A percentile compares a stretch with the other conserved stretches of the same genome.
These are phyloP conservation scores for Mesorhabditis spiculigera DNA, from an alignment of 2,888 invertebrate genomes.

Conservation along the genomic window DNA sequence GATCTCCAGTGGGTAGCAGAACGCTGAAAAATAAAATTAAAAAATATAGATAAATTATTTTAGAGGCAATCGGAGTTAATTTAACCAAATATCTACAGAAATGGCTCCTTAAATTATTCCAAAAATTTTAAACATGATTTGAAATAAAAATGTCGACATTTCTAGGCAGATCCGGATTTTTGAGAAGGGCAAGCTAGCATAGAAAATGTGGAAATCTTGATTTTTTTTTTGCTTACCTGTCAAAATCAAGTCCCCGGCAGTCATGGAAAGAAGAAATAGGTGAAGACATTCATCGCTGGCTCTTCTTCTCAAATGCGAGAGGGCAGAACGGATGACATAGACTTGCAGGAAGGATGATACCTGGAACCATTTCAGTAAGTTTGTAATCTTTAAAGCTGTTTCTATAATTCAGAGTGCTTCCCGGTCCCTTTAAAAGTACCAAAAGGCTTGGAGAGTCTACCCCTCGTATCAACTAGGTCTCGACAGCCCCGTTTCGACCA, in stretches of 20 bases:
- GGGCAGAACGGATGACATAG: conserved; percentile 39
- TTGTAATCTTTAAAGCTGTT: too few relatives aligned
- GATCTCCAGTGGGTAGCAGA: conserved; percentile 54
- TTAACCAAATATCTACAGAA: too few relatives aligned
- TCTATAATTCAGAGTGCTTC: too few relatives aligned
- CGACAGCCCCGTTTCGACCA: too few relatives aligned
- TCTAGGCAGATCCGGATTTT: too few relatives aligned
- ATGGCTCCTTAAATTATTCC: too few relatives aligned
- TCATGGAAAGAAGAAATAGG: conserved; percentile 53
- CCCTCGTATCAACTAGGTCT: too few relatives aligned
- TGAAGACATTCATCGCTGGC: conserved; percentile 55
- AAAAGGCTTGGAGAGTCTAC: too few relatives aligned
- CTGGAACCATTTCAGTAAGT: not conserved
- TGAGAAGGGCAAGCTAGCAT: too few relatives aligned
- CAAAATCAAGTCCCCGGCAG: conserved; percentile 51
- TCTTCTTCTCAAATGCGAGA: conserved; percentile 39
- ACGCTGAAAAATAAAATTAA: conserved; percentile 40
- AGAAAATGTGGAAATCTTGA: not conserved
- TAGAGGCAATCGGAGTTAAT: too few relatives aligned
- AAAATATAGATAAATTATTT: too few relatives aligned
- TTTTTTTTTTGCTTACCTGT: conserved; percentile 41
- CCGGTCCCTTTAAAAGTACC: too few relatives aligned
- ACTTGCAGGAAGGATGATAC: conserved; percentile 28
- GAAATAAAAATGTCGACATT: not conserved
- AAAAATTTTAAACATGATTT: conserved; percentile 7